Percentiles rank a stretch among this genome's conserved stretches.
phyloP scores from a whole-genome alignment of 2,113 vertebrate species.

The Megaleporinus macrocephalus region DNA sequence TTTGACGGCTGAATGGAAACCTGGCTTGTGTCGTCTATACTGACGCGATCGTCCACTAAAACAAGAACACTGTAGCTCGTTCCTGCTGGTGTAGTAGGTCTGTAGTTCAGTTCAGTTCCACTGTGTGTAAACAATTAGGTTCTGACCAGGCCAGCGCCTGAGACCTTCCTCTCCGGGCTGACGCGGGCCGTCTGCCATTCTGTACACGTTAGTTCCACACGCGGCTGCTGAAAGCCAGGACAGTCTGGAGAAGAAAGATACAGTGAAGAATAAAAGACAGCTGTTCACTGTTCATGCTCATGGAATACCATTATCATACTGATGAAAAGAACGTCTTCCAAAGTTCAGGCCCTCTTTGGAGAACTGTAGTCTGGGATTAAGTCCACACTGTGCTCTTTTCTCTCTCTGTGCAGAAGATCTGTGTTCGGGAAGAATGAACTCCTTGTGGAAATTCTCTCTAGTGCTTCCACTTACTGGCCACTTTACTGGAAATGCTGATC shows the following conservation, averaged over 20 bases:
- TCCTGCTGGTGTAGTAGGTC: no score
- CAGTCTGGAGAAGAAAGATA: constrained; percentile 23
- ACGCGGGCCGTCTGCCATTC: background rate
- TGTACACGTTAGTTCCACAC: background rate
- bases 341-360: background rate
- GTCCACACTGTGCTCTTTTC: background rate
- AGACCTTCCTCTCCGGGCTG: background rate
- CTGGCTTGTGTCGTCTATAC: no score
- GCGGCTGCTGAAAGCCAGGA: background rate
- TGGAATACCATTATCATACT: constrained; percentile 25
- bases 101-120: no score
- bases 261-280: background rate
- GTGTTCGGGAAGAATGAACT: background rate
- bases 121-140: no score
- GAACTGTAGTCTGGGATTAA: no score
- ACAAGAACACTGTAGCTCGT: no score
- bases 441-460: background rate
- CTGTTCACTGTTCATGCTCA: background rate
- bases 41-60: no score
- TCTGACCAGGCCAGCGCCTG: no score
- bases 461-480: background rate
- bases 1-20: no score
- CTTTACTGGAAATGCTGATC: background rate
- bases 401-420: background rate
- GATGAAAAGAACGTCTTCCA: constrained; percentile 17